phyloP scores from a whole-genome alignment of 2,797 vertebrate genomes.

The Catostomus latipinnis region DNA sequence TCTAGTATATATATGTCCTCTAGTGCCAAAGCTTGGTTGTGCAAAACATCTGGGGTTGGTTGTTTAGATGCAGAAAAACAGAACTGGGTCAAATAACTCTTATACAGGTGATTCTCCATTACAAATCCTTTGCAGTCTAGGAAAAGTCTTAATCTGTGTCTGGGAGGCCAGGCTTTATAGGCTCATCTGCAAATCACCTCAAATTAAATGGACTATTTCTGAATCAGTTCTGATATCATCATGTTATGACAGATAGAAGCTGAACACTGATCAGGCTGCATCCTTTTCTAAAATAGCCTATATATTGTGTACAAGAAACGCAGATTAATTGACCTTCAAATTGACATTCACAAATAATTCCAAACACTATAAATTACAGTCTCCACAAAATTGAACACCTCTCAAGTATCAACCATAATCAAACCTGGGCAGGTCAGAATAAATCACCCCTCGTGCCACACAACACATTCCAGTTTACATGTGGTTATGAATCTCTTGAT shows the following conservation, averaged over 20 bases:
- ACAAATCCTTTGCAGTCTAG: conserved; percentile 18
- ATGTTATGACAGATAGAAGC: neutral
- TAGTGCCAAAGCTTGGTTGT: neutral
- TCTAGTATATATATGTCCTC: neutral
- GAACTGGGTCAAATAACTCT: conserved; percentile 24
- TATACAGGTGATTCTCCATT: conserved; percentile 12
- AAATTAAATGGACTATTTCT: conserved; percentile 40
- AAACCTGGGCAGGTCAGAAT: neutral
- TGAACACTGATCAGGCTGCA: neutral
- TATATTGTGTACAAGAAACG: neutral
- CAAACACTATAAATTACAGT: neutral
- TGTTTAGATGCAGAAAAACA: conserved; percentile 1
- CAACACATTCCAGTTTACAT: too few species aligned
- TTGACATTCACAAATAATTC: neutral
- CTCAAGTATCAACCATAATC: neutral
- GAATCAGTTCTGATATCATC: conserved; percentile 34
- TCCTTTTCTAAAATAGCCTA: neutral
- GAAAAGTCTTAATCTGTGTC: conserved; percentile 31
- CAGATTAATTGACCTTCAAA: neutral
- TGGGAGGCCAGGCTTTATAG: conserved; percentile 2
- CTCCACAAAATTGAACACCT: neutral
- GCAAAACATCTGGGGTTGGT: neutral
- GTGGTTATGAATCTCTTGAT: conserved; percentile 29
- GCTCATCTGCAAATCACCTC: conserved; percentile 33
- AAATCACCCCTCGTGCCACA: neutral